Percentiles rank a stretch among this genome's conserved stretches.
phyloP scores from a whole-genome alignment of 2,797 vertebrate genomes.

The Kryptopterus vitreolus region DNA sequence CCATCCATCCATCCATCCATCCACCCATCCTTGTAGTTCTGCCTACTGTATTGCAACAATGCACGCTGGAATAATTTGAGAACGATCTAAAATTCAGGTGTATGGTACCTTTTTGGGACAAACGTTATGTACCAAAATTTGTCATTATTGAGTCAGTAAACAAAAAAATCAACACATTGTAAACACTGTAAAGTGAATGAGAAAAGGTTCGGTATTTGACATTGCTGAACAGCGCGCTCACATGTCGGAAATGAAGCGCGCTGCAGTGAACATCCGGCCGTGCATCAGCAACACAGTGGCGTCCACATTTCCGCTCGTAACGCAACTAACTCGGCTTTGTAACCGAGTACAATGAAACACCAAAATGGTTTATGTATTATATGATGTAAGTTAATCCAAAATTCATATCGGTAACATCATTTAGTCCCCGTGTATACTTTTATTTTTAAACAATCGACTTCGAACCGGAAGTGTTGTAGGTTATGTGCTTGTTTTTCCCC shows the following conservation, averaged over 20 bases:
- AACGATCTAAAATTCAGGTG: no score
- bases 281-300: no score
- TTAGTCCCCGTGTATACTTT: neutral
- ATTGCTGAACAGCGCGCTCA: neutral
- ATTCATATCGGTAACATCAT: no score
- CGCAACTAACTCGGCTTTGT: neutral
- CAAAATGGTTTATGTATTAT: neutral
- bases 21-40: no score
- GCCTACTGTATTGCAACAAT: no score
- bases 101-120: no score
- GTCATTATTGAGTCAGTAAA: no score
- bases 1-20: no score
- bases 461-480: neutral
- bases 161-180: no score
- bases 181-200: no score
- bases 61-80: no score
- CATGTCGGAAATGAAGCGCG: neutral
- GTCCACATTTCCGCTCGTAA: neutral
- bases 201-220: neutral
- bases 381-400: neutral
- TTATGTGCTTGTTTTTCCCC: neutral
- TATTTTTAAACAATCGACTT: neutral
- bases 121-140: no score
- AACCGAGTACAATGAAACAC: neutral
- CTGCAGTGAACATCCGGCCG: neutral